Evolutionary conservation across 2,797 vertebrate species (phyloP).

Genomic region (Falco columbarius): DNA sequence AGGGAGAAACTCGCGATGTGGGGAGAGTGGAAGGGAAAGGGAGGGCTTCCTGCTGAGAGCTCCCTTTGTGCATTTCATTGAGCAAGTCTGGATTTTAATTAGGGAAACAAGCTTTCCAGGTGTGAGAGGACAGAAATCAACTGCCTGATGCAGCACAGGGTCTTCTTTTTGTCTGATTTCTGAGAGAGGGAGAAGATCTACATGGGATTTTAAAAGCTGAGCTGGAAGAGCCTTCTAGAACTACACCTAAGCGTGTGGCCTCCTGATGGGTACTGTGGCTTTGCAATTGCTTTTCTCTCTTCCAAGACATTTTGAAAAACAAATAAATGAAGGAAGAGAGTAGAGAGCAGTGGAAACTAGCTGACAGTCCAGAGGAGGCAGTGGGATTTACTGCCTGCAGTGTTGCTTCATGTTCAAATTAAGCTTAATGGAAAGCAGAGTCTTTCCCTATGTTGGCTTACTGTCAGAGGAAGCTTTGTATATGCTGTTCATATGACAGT

Average conservation of each 20-base stretch:
- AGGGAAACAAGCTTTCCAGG: background rate
- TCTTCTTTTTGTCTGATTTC: background rate
- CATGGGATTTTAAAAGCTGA: background rate
- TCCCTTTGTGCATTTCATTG: background rate
- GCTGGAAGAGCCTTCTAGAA: background rate
- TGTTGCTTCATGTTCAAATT: background rate
- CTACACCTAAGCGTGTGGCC: background rate
- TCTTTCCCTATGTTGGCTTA: background rate
- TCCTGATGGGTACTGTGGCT: background rate
- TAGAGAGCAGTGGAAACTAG: background rate
- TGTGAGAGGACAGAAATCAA: background rate
- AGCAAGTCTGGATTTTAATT: background rate
- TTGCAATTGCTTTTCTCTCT: background rate
- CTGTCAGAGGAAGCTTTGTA: background rate
- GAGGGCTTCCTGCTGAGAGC: background rate
- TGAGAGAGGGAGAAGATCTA: background rate
- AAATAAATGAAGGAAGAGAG: background rate
- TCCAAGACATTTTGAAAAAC: background rate
- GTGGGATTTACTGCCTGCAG: background rate
- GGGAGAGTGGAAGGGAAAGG: background rate
- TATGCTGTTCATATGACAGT: background rate
- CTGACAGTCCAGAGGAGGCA: background rate
- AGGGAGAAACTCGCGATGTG: background rate
- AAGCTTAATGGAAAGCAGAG: background rate
- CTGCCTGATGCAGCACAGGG: background rate